Percentiles rank a stretch among this genome's conserved stretches.
These are phyloP conservation scores for Megaptera novaeangliae DNA, from an alignment of 2,113 vertebrate genomes.

Conservation along the genomic window DNA sequence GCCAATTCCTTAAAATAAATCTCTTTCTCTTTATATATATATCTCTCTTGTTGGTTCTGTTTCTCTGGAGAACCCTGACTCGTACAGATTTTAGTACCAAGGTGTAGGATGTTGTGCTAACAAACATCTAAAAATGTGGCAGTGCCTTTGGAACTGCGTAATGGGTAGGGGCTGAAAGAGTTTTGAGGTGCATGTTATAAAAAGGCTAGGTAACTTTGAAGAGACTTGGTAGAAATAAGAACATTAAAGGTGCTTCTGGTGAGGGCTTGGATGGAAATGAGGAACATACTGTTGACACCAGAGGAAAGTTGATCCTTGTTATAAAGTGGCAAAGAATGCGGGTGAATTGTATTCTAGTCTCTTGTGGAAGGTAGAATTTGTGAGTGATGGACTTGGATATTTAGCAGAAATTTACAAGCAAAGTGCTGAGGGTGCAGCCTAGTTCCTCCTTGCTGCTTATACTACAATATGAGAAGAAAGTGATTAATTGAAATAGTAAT, in stretches of 20 bases:
- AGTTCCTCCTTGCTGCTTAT: not conserved
- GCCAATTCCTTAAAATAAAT: not conserved
- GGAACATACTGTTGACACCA: not conserved
- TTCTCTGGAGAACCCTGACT: not conserved
- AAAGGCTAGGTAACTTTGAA: not conserved
- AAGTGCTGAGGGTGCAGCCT: not conserved
- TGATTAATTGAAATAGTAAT: not conserved
- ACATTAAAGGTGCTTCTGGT: not conserved
- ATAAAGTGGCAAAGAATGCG: not conserved
- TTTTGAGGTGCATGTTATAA: not conserved
- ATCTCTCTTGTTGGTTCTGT: not conserved
- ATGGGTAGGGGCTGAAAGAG: not conserved
- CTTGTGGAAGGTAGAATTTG: not conserved
- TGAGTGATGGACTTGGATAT: not conserved
- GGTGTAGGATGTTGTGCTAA: not conserved
- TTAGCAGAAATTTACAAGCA: not conserved
- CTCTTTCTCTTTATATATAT: not conserved
- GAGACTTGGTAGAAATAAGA: not conserved
- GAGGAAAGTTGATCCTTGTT: not conserved
- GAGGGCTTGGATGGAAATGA: not conserved
- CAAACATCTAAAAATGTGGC: not conserved
- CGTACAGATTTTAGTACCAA: not conserved
- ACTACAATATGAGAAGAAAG: not conserved
- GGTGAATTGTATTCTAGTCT: not conserved
- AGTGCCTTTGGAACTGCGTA: not conserved